Conservation (phyloP, 2,113 vertebrate genomes). For the Heptranchias perlo region DNA sequence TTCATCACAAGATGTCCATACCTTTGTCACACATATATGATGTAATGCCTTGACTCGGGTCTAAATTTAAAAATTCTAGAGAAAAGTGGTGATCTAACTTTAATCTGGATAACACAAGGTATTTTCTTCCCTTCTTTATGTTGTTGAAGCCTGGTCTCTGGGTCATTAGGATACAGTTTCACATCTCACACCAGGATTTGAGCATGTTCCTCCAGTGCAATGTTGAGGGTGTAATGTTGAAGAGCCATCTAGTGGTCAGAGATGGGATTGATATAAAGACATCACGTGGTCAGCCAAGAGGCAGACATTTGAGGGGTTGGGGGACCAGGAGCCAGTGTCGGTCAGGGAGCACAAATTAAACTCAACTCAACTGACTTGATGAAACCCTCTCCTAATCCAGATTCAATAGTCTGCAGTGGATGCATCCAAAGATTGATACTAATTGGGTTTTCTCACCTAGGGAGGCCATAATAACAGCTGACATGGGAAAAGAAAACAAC, state of each 20-base stretch:
- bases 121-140: neutral
- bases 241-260: neutral
- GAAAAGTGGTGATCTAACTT: neutral
- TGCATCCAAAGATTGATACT: slow-evolving; percentile 7
- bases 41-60: neutral
- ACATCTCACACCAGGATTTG: neutral
- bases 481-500: neutral
- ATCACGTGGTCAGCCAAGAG: neutral
- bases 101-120: neutral
- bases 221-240: too few species aligned
- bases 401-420: neutral
- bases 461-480: neutral
- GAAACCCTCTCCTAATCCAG: neutral
- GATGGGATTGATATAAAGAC: neutral
- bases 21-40: neutral
- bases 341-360: neutral
- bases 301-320: neutral
- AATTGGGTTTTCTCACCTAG: neutral
- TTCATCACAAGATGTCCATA: neutral
- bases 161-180: too few species aligned
- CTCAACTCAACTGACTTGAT: neutral
- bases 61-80: neutral
- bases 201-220: neutral
- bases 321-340: neutral
- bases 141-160: neutral